Percentiles rank a stretch among this genome's conserved stretches.
These are phyloP conservation scores for Addax nasomaculatus DNA, from an alignment of 2,113 vertebrate genomes.

Conservation along the genomic window DNA sequence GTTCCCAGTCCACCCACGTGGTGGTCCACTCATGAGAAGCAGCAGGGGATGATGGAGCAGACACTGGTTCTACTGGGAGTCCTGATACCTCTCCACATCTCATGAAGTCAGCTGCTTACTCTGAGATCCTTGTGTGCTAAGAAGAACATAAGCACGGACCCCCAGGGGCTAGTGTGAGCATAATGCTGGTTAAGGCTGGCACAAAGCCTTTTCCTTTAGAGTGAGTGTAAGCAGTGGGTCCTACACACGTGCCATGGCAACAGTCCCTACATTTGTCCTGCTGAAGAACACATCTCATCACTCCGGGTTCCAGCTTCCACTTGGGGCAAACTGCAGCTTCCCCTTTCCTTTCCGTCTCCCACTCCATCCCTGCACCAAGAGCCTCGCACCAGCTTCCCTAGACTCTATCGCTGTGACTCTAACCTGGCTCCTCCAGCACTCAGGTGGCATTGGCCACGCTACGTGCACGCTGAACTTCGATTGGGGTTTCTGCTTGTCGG, in stretches of 20 bases:
- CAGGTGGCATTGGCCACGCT: too few relatives aligned
- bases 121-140: not conserved
- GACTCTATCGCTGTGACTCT: not conserved
- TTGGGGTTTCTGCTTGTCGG: not conserved
- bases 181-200: not conserved
- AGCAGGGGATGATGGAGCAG: not conserved
- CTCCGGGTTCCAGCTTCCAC: not conserved
- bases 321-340: not conserved
- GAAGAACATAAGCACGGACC: accelerated
- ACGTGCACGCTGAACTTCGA: accelerated
- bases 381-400: not conserved
- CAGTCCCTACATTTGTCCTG: not conserved
- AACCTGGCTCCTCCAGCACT: not conserved
- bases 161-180: not conserved
- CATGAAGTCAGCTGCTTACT: not conserved
- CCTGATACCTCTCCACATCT: too few relatives aligned
- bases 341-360: too few relatives aligned
- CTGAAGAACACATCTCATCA: not conserved
- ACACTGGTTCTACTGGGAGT: not conserved
- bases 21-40: not conserved
- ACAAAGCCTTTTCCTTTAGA: not conserved
- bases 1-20: not conserved
- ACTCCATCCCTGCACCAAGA: not conserved
- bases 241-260: not conserved
- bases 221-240: not conserved